Conservation (phyloP, 2,888 invertebrate genomes). For the Sepioteuthis lessoniana region DNA sequence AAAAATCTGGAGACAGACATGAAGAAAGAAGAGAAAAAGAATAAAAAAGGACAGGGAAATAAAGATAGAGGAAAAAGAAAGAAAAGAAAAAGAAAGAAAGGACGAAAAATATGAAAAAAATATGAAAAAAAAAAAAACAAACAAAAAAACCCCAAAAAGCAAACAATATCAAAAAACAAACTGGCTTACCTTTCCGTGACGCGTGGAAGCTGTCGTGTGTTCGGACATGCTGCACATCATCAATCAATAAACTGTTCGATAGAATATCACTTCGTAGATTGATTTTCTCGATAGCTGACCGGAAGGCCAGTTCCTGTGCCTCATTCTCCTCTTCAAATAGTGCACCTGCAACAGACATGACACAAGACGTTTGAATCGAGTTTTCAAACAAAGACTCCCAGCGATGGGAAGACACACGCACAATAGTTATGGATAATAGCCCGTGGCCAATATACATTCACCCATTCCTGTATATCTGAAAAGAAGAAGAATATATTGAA, state of each 20-base stretch:
- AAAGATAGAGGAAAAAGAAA: too few species aligned
- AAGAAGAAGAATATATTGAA: not conserved
- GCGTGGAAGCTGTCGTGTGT: conserved; percentile 95
- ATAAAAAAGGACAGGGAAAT: too few species aligned
- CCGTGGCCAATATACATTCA: too few species aligned
- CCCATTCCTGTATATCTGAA: not conserved
- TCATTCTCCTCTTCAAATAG: conserved; percentile 92
- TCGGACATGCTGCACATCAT: conserved; percentile 90
- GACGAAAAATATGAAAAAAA: too few species aligned
- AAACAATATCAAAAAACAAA: not conserved
- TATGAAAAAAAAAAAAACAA: too few species aligned
- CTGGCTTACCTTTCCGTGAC: conserved; percentile 88
- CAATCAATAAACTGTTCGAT: conserved; percentile 89
- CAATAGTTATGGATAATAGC: not conserved
- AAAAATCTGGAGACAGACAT: too few species aligned
- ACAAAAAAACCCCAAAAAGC: too few species aligned
- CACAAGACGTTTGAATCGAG: not conserved
- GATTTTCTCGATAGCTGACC: conserved; percentile 92
- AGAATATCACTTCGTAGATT: conserved; percentile 89
- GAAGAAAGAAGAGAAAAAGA: too few species aligned
- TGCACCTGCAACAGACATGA: conserved; percentile 80
- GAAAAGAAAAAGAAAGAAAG: too few species aligned
- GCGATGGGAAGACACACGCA: too few species aligned
- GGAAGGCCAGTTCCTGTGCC: conserved; percentile 90
- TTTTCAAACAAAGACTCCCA: not conserved